Percentiles rank a stretch among this genome's conserved stretches.
Evolutionary conservation across 2,797 vertebrate genomes (phyloP).

Genomic region (Macropus fuliginosus): DNA sequence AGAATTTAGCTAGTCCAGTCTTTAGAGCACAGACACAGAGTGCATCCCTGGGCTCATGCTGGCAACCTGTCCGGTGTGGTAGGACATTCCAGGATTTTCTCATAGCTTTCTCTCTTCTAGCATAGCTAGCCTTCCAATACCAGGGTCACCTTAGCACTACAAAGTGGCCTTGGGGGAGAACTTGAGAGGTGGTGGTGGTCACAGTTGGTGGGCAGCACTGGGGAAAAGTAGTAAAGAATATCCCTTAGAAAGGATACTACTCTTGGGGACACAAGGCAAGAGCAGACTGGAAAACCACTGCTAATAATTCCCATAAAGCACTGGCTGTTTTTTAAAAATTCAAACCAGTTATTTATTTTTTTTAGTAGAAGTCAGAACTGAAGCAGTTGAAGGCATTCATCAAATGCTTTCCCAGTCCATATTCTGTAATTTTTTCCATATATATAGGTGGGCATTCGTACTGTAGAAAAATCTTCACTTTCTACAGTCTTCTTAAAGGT

Average conservation of each 20-base stretch:
- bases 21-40: neutral
- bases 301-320: neutral
- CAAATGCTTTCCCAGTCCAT: conserved; percentile 54
- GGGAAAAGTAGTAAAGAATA: neutral
- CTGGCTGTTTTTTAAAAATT: neutral
- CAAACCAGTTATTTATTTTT: conserved; percentile 65
- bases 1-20: neutral
- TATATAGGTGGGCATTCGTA: conserved; percentile 56
- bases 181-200: neutral
- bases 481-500: conserved; percentile 63
- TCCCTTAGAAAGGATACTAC: neutral
- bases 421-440: conserved; percentile 60
- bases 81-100: neutral
- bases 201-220: neutral
- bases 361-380: conserved; percentile 38
- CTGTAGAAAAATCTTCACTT: conserved; percentile 68
- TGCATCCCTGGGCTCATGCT: neutral
- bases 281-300: neutral
- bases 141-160: neutral
- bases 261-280: neutral
- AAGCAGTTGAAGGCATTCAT: conserved; percentile 71
- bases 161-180: neutral
- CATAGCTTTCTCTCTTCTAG: neutral
- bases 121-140: neutral
- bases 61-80: neutral